Base-by-base conservation (phyloP, 2,888 invertebrate genomes). In the Brachyopa scutellaris region DNA sequence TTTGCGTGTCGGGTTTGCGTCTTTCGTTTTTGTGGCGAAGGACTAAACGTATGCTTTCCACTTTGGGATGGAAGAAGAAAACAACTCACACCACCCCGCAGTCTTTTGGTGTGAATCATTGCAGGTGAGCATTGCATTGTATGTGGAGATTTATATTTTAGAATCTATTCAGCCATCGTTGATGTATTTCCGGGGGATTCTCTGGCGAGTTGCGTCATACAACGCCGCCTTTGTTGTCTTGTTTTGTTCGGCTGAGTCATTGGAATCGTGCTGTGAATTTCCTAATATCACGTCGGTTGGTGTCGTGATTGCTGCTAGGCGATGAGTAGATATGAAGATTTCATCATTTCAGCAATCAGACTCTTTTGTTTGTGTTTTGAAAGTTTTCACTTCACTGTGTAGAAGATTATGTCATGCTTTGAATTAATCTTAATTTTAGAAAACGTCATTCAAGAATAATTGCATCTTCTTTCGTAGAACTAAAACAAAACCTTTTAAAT, bases 61-160 rank as follows among this genome's bases (percentile, higher is more conserved):
- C 42, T 47, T 53, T 13, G 13, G 17, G 47, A 38, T 11, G n/a
- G n/a, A 55, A 38, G 38, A 51, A 33, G 61, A 78, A 79, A 79
- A 79, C 73, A 61, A 26, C 73, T 79, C 78, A 73, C 38, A 59
- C 78, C 36, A 9, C 4, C 5, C 21, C 23, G 57, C 6, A 51
- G 64, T 61, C n/a, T n/a, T n/a, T 62, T 59, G 11, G 62, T 79
- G 73, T 79, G 78, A 79, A 73, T 79, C 53, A 67, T 73, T 17
- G 17, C 59, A 79, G 78, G 73, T 79, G 72, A 47, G 53, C 15
- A 23, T 62, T 55, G 70, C 55, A 77, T 61, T 47, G 36, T n/a
- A 47, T 78, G 64, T 47, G 17, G 45, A 73, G 36, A 64, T 74
- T 51, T 74, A 62, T 74, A 62, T 69, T 74, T 69, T 29, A 19